Evolutionary conservation across 2,888 invertebrate species (phyloP).

Genomic region (Portevinia maculata): DNA sequence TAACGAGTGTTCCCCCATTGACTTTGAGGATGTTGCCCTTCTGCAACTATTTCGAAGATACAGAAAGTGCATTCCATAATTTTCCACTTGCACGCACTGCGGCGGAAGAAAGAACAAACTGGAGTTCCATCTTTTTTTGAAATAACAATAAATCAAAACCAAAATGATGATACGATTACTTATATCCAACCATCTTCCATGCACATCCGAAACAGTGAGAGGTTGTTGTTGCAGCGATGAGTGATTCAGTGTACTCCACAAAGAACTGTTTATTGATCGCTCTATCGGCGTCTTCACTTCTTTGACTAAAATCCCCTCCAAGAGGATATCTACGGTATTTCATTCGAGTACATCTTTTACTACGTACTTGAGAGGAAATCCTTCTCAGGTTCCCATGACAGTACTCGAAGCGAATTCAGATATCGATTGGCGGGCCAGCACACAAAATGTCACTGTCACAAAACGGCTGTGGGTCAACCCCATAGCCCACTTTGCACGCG

Average conservation of each 20-base stretch:
- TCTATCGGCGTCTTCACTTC: constrained; percentile 21
- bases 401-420: constrained; percentile 32
- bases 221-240: constrained; percentile 49
- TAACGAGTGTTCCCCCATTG: constrained; percentile 33
- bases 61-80: constrained; percentile 15
- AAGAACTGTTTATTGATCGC: constrained; percentile 53
- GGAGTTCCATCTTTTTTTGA: constrained; percentile 10
- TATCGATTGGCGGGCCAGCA: constrained; percentile 47
- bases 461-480: constrained; percentile 18
- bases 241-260: constrained; percentile 22
- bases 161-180: constrained; percentile 56
- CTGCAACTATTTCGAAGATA: constrained; percentile 4
- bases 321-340: constrained; percentile 43
- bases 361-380: constrained; percentile 12
- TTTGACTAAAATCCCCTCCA: constrained; percentile 35
- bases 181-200: constrained; percentile 10
- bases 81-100: constrained; percentile 12
- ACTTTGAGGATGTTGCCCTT: constrained; percentile 39
- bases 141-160: constrained; percentile 70
- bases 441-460: constrained; percentile 2
- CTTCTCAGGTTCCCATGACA: too few relatives aligned
- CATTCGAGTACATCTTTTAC: constrained; percentile 23
- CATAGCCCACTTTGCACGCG: constrained; percentile 1
- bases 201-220: constrained; percentile 51
- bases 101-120: background rate